Evolutionary conservation across 2,113 vertebrate genomes (phyloP).

Genomic region (Saimiri boliviensis): DNA sequence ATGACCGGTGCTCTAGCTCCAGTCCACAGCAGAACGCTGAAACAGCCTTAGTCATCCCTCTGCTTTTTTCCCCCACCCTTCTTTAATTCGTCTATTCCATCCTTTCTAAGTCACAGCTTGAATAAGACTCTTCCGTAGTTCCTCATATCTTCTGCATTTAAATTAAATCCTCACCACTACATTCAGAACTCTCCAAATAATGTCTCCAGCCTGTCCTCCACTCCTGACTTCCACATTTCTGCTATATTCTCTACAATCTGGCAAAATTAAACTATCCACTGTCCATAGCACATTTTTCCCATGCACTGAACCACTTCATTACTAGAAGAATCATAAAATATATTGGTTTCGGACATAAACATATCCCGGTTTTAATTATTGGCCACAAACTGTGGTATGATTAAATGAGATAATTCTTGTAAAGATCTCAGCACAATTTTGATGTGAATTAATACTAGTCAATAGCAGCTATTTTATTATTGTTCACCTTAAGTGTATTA

Average conservation of each 20-base stretch:
- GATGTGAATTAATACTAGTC: background rate
- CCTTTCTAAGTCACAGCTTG: background rate
- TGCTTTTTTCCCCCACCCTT: background rate
- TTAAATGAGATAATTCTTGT: background rate
- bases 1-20: background rate
- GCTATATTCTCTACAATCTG: background rate
- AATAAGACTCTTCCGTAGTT: background rate
- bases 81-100: background rate
- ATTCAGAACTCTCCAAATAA: background rate
- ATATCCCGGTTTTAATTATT: background rate
- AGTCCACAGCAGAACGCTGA: background rate
- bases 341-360: background rate
- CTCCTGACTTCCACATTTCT: background rate
- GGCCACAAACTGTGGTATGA: background rate
- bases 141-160: background rate
- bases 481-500: background rate
- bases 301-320: background rate
- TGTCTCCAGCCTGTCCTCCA: background rate
- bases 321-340: background rate
- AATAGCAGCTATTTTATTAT: background rate
- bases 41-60: background rate
- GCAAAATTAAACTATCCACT: background rate
- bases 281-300: background rate
- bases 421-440: background rate
- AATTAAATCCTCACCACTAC: background rate